phyloP scores from a whole-genome alignment of 2,113 vertebrate genomes.

The Myotis brandtii region DNA sequence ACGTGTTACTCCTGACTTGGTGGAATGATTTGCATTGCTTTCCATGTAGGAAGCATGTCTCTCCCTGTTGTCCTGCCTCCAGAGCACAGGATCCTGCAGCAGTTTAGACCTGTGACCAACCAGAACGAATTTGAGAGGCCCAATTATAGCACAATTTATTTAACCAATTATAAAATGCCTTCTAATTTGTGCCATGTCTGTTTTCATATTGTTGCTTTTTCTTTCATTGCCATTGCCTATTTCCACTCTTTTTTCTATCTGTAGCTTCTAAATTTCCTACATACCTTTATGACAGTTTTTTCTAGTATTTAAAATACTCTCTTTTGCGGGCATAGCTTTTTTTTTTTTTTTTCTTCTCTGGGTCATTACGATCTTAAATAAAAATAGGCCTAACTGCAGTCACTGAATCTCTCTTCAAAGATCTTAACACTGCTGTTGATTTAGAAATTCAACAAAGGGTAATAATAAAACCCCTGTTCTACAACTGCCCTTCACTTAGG shows the following conservation, averaged over 20 bases:
- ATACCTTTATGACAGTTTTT: neutral
- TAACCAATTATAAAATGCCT: neutral
- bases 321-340: neutral
- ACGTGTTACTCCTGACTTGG: neutral
- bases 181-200: neutral
- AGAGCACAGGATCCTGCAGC: neutral
- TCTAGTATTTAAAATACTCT: slow-evolving; percentile 6
- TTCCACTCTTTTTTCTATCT: slow-evolving; percentile 30
- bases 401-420: neutral
- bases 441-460: slow-evolving; percentile 51
- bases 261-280: neutral
- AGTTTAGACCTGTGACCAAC: neutral
- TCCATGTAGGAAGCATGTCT: neutral
- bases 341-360: slow-evolving; percentile 35
- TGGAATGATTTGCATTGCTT: neutral
- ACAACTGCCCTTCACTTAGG: slow-evolving; percentile 34
- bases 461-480: slow-evolving; percentile 50
- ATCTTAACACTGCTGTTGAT: slow-evolving; percentile 41
- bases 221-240: neutral
- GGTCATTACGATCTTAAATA: slow-evolving; percentile 39
- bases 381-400: slow-evolving; percentile 25
- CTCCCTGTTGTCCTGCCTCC: neutral
- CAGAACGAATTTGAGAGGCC: neutral
- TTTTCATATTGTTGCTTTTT: slow-evolving; percentile 41
- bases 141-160: neutral